A percentile compares a stretch with the other conserved stretches of the same genome.
Conservation (phyloP, 2,797 vertebrate species). For the Gymnothorax reevesii region DNA sequence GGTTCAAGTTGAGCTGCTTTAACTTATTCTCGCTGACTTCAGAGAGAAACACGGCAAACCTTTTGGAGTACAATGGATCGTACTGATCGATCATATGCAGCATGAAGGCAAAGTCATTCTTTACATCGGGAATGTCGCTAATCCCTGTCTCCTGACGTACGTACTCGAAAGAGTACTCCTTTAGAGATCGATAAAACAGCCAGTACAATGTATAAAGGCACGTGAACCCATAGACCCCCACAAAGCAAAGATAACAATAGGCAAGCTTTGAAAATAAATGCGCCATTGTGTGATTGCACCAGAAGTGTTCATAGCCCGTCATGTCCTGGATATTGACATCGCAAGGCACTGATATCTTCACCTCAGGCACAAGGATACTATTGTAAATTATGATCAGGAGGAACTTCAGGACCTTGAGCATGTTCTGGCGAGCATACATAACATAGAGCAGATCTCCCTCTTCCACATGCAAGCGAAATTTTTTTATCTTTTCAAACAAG, state of each 20-base stretch:
- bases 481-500: conserved; percentile 98
- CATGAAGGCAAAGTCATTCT: conserved; percentile 99
- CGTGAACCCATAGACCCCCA: conserved; percentile 91
- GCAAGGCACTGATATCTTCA: conserved; percentile 84
- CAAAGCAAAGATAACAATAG: conserved; percentile 94
- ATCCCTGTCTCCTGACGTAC: conserved; percentile 96
- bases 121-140: conserved; percentile 95
- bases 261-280: conserved; percentile 96
- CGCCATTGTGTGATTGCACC: conserved; percentile 96
- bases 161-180: conserved; percentile 97
- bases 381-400: conserved; percentile 94
- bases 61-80: conserved; percentile 95
- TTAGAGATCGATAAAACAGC: conserved; percentile 96
- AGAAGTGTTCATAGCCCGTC: conserved; percentile 92
- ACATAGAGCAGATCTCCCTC: conserved; percentile 93
- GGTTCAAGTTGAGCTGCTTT: conserved; percentile 96
- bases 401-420: conserved; percentile 97
- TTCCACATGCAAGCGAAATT: conserved; percentile 94
- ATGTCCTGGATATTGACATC: conserved; percentile 91
- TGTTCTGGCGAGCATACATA: conserved; percentile 97
- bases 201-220: conserved; percentile 97
- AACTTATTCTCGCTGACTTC: conserved; percentile 99
- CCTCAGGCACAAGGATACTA: conserved; percentile 86
- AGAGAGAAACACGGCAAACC: conserved; percentile 96
- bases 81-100: conserved; percentile 99